Evolutionary conservation across 2,113 vertebrate species (phyloP), one percentile per base, ranked within the genome.

Genomic region (Brachyhypopomus occidentalis): DNA sequence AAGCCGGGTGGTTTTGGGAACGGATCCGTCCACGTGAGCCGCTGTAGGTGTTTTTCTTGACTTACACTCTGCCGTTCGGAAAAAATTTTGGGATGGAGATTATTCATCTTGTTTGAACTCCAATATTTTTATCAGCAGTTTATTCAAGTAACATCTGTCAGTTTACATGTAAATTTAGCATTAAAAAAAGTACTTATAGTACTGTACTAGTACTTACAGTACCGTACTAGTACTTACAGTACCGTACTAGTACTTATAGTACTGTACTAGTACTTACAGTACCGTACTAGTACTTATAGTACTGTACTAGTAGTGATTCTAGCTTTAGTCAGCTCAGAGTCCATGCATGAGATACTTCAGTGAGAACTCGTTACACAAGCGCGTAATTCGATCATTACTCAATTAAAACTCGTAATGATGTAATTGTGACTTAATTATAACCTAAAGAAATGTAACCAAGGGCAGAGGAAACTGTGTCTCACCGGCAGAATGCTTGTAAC

Each of bases 401-500:
- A 64, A 20, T 73, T 73, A 73, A 62, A 34, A 30, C 11, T 71
- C 71, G 2, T 73, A 38, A 70, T 22, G 66, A 41, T 23, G 34
- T 70, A 73, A 34, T 34, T 23, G 78, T 72, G 36, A 52, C 20
- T 62, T 75, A 41, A 67, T 67, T 19, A 67, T 36, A 67, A 30
- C 30, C 14, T 38, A 63, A 36, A 23, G n/a, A 66, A 36, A 38
- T 36, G 62, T 62, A 55, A 71, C 27, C 41, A 72, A 79, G 63
- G 71, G 62, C 64, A 25, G 73, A 41, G 17, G 70, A n/a, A n/a
- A 41, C 22, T 58, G 73, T 2, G 92, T 90, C 90, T 95, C 91
- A 91, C 93, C 92, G 90, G 90, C 93, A 92, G 88, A 92, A 93
- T 94, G 94, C 92, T 95, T 95, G 83, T 72, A 88, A 88, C 92